Evolutionary conservation across 1,140 invertebrate species (phyloP).

Genomic region (Megalopta genalis): DNA sequence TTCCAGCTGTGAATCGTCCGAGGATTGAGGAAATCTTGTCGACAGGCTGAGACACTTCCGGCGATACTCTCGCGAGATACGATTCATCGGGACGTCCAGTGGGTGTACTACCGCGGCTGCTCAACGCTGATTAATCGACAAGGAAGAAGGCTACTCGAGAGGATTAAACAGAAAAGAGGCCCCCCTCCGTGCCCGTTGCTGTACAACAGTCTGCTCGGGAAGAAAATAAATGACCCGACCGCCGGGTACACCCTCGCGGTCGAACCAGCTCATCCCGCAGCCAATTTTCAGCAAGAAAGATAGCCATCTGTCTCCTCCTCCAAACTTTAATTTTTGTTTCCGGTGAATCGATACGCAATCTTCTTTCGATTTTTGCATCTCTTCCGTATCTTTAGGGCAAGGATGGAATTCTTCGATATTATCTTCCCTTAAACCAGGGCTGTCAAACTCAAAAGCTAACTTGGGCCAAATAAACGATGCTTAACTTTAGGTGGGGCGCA

Average conservation of each 20-base stretch:
- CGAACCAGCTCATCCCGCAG: background rate
- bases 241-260: background rate
- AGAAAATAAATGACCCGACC: background rate
- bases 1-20: background rate
- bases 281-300: background rate
- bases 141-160: background rate
- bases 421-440: no score
- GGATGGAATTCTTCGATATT: no score
- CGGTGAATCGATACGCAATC: no score
- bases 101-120: background rate
- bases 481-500: no score
- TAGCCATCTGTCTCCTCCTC: background rate
- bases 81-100: background rate
- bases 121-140: conserved; percentile 9
- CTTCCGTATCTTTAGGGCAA: no score
- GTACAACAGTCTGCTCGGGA: conserved; percentile 1
- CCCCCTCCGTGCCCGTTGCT: background rate
- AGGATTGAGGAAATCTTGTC: background rate
- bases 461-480: no score
- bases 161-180: background rate
- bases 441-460: no score
- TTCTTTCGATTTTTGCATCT: no score
- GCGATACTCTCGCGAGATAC: background rate
- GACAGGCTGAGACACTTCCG: background rate
- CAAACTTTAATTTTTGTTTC: no score